Conservation (phyloP, 2,797 vertebrate species). For the Merluccius polli region DNA sequence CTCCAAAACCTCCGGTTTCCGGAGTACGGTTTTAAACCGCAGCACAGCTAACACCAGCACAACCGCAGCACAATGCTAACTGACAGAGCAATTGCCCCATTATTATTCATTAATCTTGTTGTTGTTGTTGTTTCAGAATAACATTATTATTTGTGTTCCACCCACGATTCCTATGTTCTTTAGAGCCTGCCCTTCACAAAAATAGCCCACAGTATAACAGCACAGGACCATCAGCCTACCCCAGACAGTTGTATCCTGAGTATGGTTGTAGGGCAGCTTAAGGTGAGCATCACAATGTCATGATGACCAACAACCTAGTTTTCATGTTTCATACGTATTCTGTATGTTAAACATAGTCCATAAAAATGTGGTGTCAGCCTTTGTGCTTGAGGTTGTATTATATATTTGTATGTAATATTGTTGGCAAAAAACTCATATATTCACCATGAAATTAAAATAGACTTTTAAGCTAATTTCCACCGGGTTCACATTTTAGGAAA, state of each 20-base stretch:
- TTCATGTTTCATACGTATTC: neutral
- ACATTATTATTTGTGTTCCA: neutral
- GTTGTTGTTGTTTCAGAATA: neutral
- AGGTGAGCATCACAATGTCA: constrained; percentile 75
- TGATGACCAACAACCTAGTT: neutral
- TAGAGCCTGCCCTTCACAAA: constrained; percentile 97
- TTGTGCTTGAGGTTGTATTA: neutral
- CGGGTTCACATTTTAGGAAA: too few species aligned
- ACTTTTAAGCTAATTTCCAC: too few species aligned
- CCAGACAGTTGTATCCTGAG: constrained; percentile 96
- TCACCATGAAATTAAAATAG: neutral
- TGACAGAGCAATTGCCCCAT: too few species aligned
- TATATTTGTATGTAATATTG: neutral
- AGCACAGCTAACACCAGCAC: too few species aligned
- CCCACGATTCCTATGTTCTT: constrained; percentile 38
- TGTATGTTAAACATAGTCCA: neutral
- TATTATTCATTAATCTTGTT: neutral
- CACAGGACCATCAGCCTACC: constrained; percentile 98
- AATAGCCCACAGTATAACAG: constrained; percentile 98
- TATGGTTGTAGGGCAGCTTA: constrained; percentile 99
- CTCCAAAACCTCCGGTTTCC: too few species aligned
- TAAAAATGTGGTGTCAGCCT: neutral
- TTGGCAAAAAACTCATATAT: neutral
- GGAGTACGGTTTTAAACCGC: too few species aligned
- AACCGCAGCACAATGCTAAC: too few species aligned